Evolutionary conservation across 1,140 invertebrate species (phyloP).

Genomic region (Calosoma granatense): DNA sequence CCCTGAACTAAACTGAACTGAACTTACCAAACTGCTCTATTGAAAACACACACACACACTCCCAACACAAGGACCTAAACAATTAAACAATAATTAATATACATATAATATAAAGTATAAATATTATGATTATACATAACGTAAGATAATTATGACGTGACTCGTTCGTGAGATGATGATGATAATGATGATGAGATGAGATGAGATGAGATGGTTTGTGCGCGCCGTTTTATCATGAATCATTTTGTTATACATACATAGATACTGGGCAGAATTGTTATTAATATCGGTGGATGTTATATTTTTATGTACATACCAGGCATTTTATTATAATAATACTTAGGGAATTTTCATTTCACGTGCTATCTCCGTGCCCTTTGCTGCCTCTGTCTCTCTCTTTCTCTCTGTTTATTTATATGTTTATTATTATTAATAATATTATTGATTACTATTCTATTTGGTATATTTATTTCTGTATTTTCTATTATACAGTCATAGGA

Average conservation of each 20-base stretch:
- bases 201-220: constrained; percentile 8
- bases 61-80: background rate
- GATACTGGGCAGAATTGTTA: constrained; percentile 5
- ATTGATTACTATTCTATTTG: no score
- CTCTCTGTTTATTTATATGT: background rate
- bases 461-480: background rate
- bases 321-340: constrained; percentile 3
- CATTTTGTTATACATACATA: constrained; percentile 5
- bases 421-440: background rate
- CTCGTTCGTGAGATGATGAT: background rate
- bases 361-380: background rate
- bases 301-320: constrained; percentile 5
- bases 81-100: background rate
- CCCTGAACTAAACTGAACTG: background rate
- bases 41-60: background rate
- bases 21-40: no score
- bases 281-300: constrained; percentile 8
- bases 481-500: background rate
- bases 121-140: no score
- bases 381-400: background rate
- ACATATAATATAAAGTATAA: background rate
- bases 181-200: no score
- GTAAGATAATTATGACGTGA: background rate
- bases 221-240: background rate
- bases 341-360: background rate